These are phyloP conservation scores for Drosophila fulvimacula DNA, from an alignment of 2,888 invertebrate species.

Conservation along the genomic window DNA sequence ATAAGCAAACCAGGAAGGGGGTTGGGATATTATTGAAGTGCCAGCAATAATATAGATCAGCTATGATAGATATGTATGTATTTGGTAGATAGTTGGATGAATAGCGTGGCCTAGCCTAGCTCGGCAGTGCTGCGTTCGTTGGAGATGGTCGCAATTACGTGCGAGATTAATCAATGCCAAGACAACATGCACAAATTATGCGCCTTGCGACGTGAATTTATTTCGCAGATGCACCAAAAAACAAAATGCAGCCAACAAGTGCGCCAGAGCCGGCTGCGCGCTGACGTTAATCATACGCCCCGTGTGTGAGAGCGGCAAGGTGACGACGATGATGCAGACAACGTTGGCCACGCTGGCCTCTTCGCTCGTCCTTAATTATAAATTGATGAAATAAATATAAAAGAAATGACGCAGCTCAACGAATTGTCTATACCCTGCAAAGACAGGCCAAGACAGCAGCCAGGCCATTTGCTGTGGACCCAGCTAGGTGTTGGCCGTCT, in stretches of 20 bases:
- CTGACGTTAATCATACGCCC: constrained; percentile 80
- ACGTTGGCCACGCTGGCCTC: constrained; percentile 67
- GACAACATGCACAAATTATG: constrained; percentile 76
- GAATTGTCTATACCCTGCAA: constrained; percentile 14
- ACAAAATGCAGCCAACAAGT: constrained; percentile 62
- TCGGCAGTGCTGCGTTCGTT: constrained; percentile 1
- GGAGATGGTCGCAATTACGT: constrained; percentile 66
- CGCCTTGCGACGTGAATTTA: constrained; percentile 74
- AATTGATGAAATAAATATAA: constrained; percentile 68
- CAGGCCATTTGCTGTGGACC: neutral
- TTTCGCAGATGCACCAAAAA: constrained; percentile 45
- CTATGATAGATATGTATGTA: neutral
- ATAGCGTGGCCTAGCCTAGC: neutral
- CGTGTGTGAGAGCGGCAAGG: constrained; percentile 52
- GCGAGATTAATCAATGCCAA: constrained; percentile 76
- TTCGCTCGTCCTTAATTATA: constrained; percentile 76
- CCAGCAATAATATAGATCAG: neutral
- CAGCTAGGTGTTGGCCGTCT: neutral
- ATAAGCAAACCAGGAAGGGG: too few relatives aligned
- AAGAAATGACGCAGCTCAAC: constrained; percentile 5
- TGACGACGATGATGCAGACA: constrained; percentile 54
- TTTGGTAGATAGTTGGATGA: neutral
- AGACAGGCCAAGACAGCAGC: neutral
- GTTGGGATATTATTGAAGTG: too few relatives aligned
- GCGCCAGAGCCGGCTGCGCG: constrained; percentile 43